phyloP scores from a whole-genome alignment of 2,113 vertebrate species.

The Antechinus stuartii region DNA sequence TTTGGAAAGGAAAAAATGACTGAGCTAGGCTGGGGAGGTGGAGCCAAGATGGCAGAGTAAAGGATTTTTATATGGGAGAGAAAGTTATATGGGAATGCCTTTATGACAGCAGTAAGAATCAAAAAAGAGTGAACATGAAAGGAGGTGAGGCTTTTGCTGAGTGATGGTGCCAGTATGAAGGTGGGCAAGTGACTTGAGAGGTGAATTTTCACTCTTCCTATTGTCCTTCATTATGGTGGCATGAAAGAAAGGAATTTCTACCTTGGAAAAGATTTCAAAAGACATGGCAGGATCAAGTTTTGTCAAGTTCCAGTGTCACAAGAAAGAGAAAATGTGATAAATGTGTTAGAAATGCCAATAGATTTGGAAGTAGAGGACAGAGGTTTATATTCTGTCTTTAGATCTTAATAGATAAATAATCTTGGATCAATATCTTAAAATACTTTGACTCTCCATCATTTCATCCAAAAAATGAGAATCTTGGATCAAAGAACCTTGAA shows the following conservation, averaged over 20 bases:
- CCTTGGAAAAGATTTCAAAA: neutral
- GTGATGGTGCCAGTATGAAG: neutral
- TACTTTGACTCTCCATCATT: neutral
- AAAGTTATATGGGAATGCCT: neutral
- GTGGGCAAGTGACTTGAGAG: neutral
- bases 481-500: too few species aligned
- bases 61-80: neutral
- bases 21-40: too few species aligned
- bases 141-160: neutral
- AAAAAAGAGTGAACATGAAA: neutral
- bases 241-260: neutral
- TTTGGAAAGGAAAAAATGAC: neutral
- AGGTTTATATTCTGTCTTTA: neutral
- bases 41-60: too few species aligned
- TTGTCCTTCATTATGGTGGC: neutral
- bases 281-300: neutral
- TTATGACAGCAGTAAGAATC: neutral
- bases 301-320: neutral
- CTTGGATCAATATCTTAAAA: neutral
- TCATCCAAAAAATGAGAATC: too few species aligned
- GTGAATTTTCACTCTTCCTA: neutral
- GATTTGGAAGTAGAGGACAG: neutral
- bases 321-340: neutral
- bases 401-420: neutral
- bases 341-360: neutral